A percentile compares a stretch with the other conserved stretches of the same genome.
These are phyloP conservation scores for Trichoplusia ni DNA, from an alignment of 1,140 invertebrate species.

Conservation along the genomic window DNA sequence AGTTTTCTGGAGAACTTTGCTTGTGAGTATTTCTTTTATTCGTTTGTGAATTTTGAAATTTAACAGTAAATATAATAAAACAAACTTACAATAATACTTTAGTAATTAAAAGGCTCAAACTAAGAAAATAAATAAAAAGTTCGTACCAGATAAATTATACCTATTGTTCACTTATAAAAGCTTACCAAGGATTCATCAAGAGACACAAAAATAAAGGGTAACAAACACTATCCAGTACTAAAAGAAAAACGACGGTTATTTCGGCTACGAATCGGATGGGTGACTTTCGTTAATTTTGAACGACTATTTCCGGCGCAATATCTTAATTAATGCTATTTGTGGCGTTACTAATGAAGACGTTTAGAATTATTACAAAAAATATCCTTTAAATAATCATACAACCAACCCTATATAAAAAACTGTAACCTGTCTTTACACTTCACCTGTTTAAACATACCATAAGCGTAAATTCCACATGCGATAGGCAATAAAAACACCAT, in stretches of 20 bases:
- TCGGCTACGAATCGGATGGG: not conserved
- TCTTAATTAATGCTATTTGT: conserved; percentile 3
- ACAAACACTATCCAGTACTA: too few relatives aligned
- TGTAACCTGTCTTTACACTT: conserved; percentile 6
- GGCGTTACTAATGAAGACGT: conserved; percentile 26
- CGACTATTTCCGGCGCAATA: not conserved
- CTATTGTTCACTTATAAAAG: too few relatives aligned
- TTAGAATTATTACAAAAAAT: not conserved
- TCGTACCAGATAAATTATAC: too few relatives aligned
- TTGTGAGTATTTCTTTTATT: not conserved
- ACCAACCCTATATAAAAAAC: not conserved
- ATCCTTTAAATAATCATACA: not conserved
- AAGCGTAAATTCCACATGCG: conserved; percentile 48
- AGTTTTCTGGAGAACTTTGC: not conserved
- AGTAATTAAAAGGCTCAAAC: too few relatives aligned
- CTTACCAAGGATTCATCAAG: too few relatives aligned
- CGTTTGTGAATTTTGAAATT: not conserved
- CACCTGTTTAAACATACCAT: conserved; percentile 32
- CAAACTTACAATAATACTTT: too few relatives aligned
- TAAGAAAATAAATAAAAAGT: too few relatives aligned
- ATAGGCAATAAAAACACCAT: conserved; percentile 50
- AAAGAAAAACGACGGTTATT: not conserved
- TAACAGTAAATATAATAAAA: too few relatives aligned
- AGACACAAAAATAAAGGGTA: too few relatives aligned
- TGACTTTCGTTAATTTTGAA: not conserved